phyloP scores from a whole-genome alignment of 2,888 invertebrate genomes.

The Xanthia togata region DNA sequence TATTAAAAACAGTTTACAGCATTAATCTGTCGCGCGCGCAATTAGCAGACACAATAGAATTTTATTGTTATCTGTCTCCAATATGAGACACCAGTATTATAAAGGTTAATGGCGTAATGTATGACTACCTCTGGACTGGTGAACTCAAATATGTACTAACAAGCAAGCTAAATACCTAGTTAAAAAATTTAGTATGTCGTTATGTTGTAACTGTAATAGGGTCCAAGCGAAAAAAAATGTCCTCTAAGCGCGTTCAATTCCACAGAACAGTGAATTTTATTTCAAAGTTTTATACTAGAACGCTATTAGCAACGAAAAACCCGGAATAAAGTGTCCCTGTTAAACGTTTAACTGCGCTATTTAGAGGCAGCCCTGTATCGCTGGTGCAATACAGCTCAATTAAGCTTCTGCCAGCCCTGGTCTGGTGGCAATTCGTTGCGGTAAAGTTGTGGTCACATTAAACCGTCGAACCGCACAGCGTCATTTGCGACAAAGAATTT shows the following conservation, averaged over 20 bases:
- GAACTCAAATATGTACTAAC: conserved; percentile 26
- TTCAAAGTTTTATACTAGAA: conserved; percentile 63
- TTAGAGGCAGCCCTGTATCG: conserved; percentile 66
- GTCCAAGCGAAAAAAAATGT: conserved; percentile 31
- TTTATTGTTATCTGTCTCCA: no score
- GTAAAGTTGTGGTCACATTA: conserved; percentile 78
- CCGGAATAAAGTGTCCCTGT: conserved; percentile 67
- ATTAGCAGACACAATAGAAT: no score
- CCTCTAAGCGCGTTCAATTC: conserved; percentile 53
- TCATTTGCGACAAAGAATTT: conserved; percentile 73
- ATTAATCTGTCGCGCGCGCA: no score
- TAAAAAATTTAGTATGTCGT: conserved; percentile 44
- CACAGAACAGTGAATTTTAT: conserved; percentile 62
- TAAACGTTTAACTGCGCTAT: conserved; percentile 70
- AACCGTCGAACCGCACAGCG: conserved; percentile 74
- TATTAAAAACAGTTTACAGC: conserved; percentile 5
- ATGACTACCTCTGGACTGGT: no score
- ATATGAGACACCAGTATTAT: no score
- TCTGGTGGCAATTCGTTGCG: conserved; percentile 79
- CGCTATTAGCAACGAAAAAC: conserved; percentile 67
- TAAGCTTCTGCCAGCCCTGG: conserved; percentile 75
- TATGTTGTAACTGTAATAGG: conserved; percentile 43
- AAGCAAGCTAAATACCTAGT: conserved; percentile 32
- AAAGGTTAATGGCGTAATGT: not conserved
- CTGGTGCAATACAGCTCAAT: conserved; percentile 76